Evolutionary conservation across 2,797 vertebrate species (phyloP).

Genomic region (Microctenopoma steveboyesi): DNA sequence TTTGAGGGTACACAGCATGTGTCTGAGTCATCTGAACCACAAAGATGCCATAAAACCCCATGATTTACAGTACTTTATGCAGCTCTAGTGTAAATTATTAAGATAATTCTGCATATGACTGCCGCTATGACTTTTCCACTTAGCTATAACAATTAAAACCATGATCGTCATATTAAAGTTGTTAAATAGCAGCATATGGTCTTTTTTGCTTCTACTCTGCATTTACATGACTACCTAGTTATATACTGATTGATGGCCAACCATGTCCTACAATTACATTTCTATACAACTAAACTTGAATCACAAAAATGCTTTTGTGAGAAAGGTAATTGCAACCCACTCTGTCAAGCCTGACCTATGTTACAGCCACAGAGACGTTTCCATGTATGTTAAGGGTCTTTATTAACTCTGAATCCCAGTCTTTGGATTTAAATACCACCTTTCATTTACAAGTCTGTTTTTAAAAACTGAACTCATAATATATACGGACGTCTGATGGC

Average conservation of each 20-base stretch:
- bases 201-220: not conserved
- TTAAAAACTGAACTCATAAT: not conserved
- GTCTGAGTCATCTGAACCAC: conserved; percentile 70
- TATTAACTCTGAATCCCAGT: not conserved
- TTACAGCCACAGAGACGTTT: too few relatives aligned
- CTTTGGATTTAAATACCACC: not conserved
- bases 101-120: conserved; percentile 12
- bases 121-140: not conserved
- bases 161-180: not conserved
- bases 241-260: not conserved
- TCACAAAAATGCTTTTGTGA: too few relatives aligned
- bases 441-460: not conserved
- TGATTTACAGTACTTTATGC: conserved; percentile 42
- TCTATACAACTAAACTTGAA: too few relatives aligned
- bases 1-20: conserved; percentile 72
- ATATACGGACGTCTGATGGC: not conserved
- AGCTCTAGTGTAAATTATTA: conserved; percentile 33
- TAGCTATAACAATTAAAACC: not conserved
- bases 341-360: too few relatives aligned
- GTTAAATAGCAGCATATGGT: not conserved
- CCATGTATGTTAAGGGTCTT: not conserved
- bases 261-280: too few relatives aligned
- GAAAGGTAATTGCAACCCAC: too few relatives aligned
- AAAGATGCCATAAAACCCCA: conserved; percentile 55
- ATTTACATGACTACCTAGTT: not conserved